A percentile compares a stretch with the other conserved stretches of the same genome.
These are phyloP conservation scores for Halcyon smyrnensis DNA, from an alignment of 2,797 vertebrate species.

Conservation along the genomic window DNA sequence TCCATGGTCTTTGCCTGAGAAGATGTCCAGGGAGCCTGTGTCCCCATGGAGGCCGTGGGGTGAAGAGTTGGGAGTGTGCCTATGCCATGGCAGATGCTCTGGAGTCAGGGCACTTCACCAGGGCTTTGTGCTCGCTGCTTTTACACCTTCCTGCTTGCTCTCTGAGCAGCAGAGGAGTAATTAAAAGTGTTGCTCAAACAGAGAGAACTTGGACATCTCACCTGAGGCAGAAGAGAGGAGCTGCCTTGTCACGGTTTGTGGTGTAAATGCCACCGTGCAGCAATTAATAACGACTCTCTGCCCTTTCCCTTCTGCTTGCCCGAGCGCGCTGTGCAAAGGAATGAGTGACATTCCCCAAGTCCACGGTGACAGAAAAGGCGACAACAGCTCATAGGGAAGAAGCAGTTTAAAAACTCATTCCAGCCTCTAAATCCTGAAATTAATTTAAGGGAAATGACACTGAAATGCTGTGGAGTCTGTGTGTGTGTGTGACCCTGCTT, in stretches of 20 bases:
- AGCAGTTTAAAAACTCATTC: background rate
- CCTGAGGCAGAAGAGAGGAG: background rate
- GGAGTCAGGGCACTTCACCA: accelerated
- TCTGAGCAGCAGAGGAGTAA: background rate
- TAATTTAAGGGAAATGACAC: background rate
- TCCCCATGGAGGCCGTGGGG: accelerated
- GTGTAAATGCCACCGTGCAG: background rate
- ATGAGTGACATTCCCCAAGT: background rate
- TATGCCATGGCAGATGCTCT: background rate
- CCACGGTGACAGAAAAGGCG: background rate
- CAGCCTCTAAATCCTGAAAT: background rate
- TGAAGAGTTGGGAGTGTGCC: background rate
- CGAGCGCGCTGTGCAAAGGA: accelerated
- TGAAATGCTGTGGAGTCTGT: background rate
- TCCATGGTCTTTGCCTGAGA: background rate
- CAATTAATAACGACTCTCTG: background rate
- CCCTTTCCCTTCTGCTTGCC: conserved; percentile 21
- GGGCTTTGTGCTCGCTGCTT: accelerated
- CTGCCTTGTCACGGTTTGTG: background rate
- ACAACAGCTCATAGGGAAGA: background rate
- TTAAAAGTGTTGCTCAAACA: background rate
- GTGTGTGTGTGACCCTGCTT: background rate
- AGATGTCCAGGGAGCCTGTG: background rate
- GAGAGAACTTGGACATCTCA: background rate
- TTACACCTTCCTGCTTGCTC: background rate